Conservation (phyloP, 1,140 invertebrate species). For the Homalodisca vitripennis region DNA sequence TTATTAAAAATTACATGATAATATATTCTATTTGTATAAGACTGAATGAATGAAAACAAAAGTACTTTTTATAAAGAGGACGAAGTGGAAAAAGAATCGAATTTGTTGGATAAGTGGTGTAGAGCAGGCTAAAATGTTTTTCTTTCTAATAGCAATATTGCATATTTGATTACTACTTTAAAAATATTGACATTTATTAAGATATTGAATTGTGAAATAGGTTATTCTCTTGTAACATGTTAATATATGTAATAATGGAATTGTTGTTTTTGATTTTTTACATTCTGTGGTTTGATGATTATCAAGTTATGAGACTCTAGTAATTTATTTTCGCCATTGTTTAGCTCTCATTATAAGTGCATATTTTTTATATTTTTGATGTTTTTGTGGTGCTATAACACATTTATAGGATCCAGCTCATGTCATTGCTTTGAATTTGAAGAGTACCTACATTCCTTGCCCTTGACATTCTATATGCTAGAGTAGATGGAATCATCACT, state of each 20-base stretch:
- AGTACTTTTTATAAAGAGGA: background rate
- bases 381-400: background rate
- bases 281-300: too few species aligned
- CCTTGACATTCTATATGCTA: background rate
- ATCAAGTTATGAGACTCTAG: too few species aligned
- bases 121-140: background rate
- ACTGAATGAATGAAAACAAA: background rate
- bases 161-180: background rate
- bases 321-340: too few species aligned
- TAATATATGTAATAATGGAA: too few species aligned
- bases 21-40: background rate
- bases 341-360: too few species aligned
- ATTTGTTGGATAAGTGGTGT: background rate
- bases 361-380: background rate
- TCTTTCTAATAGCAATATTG: background rate
- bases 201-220: too few species aligned
- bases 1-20: background rate
- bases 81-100: background rate
- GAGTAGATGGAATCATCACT: background rate
- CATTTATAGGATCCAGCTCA: background rate
- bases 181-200: background rate
- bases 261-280: too few species aligned
- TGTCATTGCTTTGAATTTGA: background rate
- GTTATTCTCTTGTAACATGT: too few species aligned
- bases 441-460: background rate